Conservation (phyloP, 2,113 vertebrate species). For the Apus apus region DNA sequence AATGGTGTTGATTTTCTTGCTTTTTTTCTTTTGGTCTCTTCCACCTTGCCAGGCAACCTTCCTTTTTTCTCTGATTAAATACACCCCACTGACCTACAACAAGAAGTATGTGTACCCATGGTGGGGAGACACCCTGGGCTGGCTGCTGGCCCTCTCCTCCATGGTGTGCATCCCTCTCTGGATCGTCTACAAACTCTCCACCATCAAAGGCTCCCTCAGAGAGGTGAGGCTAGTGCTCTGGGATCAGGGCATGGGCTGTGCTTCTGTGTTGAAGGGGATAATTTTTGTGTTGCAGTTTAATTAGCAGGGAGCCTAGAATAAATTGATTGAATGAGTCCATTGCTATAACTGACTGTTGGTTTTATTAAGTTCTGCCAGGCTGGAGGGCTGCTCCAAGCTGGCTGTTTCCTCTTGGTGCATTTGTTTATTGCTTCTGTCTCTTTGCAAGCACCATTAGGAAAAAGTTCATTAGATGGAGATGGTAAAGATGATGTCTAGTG, state of each 20-base stretch:
- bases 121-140: slow-evolving; percentile 93
- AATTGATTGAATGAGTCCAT: not conserved
- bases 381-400: not conserved
- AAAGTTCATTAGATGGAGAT: not conserved
- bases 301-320: not conserved
- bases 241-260: not conserved
- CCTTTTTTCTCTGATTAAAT: slow-evolving; percentile 93
- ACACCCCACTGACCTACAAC: slow-evolving; percentile 93
- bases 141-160: slow-evolving; percentile 92
- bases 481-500: not conserved
- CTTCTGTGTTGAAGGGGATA: not conserved
- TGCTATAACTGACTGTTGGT: not conserved
- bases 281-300: not conserved
- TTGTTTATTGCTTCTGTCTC: not conserved
- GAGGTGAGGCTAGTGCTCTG: slow-evolving; percentile 78
- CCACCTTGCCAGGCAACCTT: slow-evolving; percentile 85
- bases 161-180: slow-evolving; percentile 92
- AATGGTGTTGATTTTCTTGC: not conserved
- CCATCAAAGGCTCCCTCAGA: slow-evolving; percentile 86
- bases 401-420: not conserved
- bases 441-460: not conserved
- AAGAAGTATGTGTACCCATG: slow-evolving; percentile 93
- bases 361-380: slow-evolving; percentile 7
- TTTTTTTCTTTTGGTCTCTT: not conserved
- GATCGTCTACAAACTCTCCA: slow-evolving; percentile 81